These are phyloP conservation scores for Oligia fasciuncula DNA, from an alignment of 2,888 invertebrate species.

Conservation along the genomic window DNA sequence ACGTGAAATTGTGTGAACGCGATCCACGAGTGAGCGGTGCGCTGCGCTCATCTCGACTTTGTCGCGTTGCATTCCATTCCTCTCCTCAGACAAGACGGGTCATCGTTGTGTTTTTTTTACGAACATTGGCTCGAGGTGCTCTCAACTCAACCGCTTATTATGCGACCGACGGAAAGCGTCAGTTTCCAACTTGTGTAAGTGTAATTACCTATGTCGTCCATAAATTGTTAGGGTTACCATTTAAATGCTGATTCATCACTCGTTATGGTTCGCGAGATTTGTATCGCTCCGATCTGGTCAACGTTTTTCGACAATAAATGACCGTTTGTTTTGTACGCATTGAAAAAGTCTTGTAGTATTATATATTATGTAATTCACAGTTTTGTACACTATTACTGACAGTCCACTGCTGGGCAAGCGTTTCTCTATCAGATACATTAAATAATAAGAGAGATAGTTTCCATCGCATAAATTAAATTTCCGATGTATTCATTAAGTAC, in stretches of 20 bases:
- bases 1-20: conserved; percentile 75
- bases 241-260: conserved; percentile 82
- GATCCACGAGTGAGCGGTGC: conserved; percentile 68
- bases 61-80: conserved; percentile 79
- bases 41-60: conserved; percentile 80
- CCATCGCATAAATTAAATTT: conserved; percentile 20
- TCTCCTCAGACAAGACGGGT: conserved; percentile 79
- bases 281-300: conserved; percentile 67
- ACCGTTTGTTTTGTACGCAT: conserved; percentile 53
- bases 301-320: conserved; percentile 68
- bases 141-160: conserved; percentile 73
- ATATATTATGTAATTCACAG: conserved; percentile 16
- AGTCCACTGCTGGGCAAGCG: background rate
- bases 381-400: background rate
- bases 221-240: conserved; percentile 69
- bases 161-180: conserved; percentile 77
- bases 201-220: conserved; percentile 71
- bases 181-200: conserved; percentile 70
- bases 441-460: background rate
- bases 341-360: conserved; percentile 26
- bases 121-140: conserved; percentile 76
- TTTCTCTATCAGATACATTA: background rate
- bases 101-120: conserved; percentile 78
- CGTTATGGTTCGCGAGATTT: conserved; percentile 74
- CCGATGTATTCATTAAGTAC: conserved; percentile 10